phyloP scores from a whole-genome alignment of 2,888 invertebrate species.

The Himalopsyche tibetana region DNA sequence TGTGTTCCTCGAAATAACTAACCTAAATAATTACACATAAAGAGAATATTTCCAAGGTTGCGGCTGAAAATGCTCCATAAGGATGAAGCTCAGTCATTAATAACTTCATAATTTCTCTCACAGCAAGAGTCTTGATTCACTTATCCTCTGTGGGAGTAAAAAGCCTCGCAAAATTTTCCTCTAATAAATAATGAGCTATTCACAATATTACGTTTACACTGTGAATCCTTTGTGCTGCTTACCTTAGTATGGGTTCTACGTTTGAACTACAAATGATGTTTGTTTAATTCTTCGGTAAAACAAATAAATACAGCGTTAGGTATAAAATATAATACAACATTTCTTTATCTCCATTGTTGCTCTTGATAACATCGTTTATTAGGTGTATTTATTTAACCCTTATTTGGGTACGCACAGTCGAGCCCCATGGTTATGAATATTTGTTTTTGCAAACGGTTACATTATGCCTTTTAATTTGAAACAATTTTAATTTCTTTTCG shows the following conservation, averaged over 20 bases:
- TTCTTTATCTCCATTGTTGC: constrained; percentile 50
- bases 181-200: constrained; percentile 56
- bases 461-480: background rate
- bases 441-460: constrained; percentile 28
- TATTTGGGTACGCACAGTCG: constrained; percentile 41
- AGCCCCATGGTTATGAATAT: background rate
- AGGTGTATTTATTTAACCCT: constrained; percentile 51
- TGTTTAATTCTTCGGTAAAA: constrained; percentile 44
- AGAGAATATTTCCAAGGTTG: constrained; percentile 47
- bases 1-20: constrained; percentile 44
- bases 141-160: constrained; percentile 48
- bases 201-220: constrained; percentile 47
- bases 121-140: constrained; percentile 46
- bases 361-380: constrained; percentile 57
- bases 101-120: constrained; percentile 60
- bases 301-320: constrained; percentile 45
- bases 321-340: constrained; percentile 39
- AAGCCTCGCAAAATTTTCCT: constrained; percentile 51
- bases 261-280: constrained; percentile 50
- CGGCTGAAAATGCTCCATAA: constrained; percentile 45
- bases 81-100: constrained; percentile 58
- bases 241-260: constrained; percentile 38
- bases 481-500: background rate
- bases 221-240: constrained; percentile 35
- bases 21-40: constrained; percentile 54